Evolutionary conservation across 1,140 invertebrate genomes (phyloP).

Genomic region (Panulirus ornatus): DNA sequence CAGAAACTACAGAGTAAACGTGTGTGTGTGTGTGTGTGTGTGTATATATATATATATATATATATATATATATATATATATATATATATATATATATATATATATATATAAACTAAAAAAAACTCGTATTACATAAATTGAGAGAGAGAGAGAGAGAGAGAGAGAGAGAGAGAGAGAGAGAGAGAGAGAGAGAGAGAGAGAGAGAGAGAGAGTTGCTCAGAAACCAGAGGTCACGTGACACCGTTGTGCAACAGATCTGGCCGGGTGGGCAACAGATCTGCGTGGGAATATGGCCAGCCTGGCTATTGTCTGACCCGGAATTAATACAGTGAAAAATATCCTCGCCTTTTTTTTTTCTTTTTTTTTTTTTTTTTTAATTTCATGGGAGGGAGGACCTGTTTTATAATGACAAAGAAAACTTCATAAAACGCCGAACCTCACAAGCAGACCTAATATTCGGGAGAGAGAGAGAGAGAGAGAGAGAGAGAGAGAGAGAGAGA

Average conservation of each 20-base stretch:
- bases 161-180: background rate
- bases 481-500: background rate
- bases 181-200: background rate
- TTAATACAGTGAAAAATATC: slow-evolving; percentile 4
- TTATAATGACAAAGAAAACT: no score
- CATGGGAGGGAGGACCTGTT: no score
- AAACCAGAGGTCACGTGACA: background rate
- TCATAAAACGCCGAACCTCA: no score
- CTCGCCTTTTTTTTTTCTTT: background rate
- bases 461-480: background rate
- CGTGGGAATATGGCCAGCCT: background rate
- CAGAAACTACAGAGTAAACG: no score
- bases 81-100: background rate
- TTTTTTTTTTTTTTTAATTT: no score
- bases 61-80: no score
- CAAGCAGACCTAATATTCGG: no score
- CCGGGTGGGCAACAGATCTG: background rate
- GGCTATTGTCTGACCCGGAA: background rate
- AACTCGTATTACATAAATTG: background rate
- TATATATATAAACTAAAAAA: background rate
- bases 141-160: background rate
- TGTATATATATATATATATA: no score
- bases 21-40: no score
- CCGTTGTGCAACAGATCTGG: background rate
- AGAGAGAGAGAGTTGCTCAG: background rate